A percentile compares a stretch with the other conserved stretches of the same genome.
Evolutionary conservation across 64 coral and sea anemone species (phyloP).

Genomic region (Acropora tenuis): DNA sequence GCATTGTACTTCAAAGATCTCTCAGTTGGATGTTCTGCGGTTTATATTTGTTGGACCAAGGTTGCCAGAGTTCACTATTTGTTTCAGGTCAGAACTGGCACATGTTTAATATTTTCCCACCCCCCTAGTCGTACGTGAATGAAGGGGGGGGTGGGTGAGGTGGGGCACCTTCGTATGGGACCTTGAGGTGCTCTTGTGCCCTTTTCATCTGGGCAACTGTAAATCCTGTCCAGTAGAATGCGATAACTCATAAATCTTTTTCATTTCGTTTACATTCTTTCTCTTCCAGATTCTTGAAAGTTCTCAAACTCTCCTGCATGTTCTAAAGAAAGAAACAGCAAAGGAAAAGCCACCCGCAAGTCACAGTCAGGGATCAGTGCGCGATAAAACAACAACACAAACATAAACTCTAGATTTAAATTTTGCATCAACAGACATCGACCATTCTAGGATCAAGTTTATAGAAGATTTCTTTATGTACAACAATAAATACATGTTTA

Average conservation of each 20-base stretch:
- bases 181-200: too few relatives aligned
- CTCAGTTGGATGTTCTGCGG: too few relatives aligned
- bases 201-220: too few relatives aligned
- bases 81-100: too few relatives aligned
- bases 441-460: not conserved
- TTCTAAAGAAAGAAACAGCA: conserved; percentile 93
- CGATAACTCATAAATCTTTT: not conserved
- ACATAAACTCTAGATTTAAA: conserved; percentile 3
- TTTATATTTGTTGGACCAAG: too few relatives aligned
- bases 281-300: conserved; percentile 91
- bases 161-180: too few relatives aligned
- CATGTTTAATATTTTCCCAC: too few relatives aligned
- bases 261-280: not conserved
- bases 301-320: conserved; percentile 95
- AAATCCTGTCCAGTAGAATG: too few relatives aligned
- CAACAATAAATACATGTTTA: not conserved
- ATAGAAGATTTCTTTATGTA: not conserved
- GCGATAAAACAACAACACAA: conserved; percentile 73
- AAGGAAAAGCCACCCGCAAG: conserved; percentile 76
- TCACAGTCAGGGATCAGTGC: conserved; percentile 70
- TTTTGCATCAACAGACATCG: not conserved
- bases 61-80: too few relatives aligned
- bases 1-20: too few relatives aligned
- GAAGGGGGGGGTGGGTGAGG: too few relatives aligned
- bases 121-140: too few relatives aligned